phyloP scores from a whole-genome alignment of 1,140 invertebrate genomes.

The Chionoecetes opilio region DNA sequence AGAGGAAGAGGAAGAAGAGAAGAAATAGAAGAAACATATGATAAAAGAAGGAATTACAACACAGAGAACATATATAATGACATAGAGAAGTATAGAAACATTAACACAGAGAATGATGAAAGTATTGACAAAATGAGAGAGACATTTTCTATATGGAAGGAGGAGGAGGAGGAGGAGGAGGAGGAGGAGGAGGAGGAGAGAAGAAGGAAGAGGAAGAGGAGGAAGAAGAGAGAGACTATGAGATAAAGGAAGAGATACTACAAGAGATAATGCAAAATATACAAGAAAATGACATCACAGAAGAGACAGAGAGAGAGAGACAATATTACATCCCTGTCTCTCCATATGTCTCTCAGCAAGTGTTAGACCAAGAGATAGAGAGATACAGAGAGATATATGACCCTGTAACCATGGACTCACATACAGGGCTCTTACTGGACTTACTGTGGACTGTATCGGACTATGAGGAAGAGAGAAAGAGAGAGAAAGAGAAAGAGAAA shows the following conservation, averaged over 20 bases:
- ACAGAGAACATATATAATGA: no score
- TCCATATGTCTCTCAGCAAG: conserved; percentile 28
- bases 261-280: background rate
- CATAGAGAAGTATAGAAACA: conserved; percentile 49
- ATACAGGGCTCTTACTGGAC: background rate
- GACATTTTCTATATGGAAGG: no score
- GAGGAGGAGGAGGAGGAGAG: background rate
- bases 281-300: background rate
- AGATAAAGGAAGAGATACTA: no score
- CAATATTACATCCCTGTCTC: background rate
- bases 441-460: no score
- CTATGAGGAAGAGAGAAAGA: no score
- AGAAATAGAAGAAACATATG: no score
- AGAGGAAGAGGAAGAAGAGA: background rate
- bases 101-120: conserved; percentile 50
- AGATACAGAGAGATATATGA: conserved; percentile 89
- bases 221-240: background rate
- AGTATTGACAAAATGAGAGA: conserved; percentile 2
- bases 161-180: background rate
- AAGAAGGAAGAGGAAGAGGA: background rate
- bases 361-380: conserved; percentile 89
- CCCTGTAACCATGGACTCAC: conserved; percentile 85
- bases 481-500: no score
- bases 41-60: no score
- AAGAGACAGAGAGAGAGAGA: background rate